Evolutionary conservation across 1,140 invertebrate species (phyloP), one percentile per base, ranked within the genome.

Genomic region (Amphibalanus amphitrite): DNA sequence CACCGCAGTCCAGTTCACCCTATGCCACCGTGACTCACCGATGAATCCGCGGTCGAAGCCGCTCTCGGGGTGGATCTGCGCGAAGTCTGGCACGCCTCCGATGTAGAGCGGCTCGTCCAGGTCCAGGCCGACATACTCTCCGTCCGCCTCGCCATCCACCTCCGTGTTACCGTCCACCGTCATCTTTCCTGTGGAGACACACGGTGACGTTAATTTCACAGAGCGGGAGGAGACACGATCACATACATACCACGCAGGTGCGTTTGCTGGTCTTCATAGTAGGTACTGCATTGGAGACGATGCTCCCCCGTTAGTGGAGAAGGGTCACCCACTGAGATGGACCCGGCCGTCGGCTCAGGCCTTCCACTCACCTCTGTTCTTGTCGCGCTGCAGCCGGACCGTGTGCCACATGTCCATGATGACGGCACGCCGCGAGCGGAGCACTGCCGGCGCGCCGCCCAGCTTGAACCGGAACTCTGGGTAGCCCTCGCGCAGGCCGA

Each of bases 391-490:
- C 1, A 97, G 82, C 68, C 88, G 86, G 6, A 94, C 88, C 0
- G 90, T 93, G 76, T 96, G 91, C 94, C 94, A 97, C 76, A 89
- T 82, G 67, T 89, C 86, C 0, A 93, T 77, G 25, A 82, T 76
- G 0, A 97, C 75, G 0, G 89, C 86, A 69, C 82, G 80, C 71
- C 89, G 85, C 0, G 88, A 86, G 28, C 81, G 81, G 8, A 96
- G 86, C 0, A 87, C 79, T 8, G 88, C 84, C 1, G 87, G 83
- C 13, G 89, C 90, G 25, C 87, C 85, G 15, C 90, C 90, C 10
- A 94, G 84, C 75, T 94, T 87, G 78, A 92, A 93, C 72, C 88
- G 85, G 82, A 96, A 93, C 79, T 93, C 87, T 0, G 92, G 90
- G 73, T 87, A 85, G 67, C 90, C 89, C 74, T 87, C 83, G 30